Conservation (phyloP, 1,140 invertebrate genomes). For the Macrostomum lignano region DNA sequence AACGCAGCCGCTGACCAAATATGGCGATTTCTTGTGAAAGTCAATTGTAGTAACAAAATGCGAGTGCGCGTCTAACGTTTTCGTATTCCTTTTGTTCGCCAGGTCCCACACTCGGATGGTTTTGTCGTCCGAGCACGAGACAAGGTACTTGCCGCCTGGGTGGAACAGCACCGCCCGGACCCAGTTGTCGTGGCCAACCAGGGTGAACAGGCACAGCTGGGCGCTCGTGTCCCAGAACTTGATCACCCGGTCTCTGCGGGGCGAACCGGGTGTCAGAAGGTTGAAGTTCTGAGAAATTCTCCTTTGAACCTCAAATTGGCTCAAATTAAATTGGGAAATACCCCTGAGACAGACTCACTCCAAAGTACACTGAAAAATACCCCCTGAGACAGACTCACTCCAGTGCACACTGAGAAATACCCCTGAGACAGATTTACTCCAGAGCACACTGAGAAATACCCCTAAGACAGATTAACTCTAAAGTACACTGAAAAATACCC, state of each 20-base stretch:
- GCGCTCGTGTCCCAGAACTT: slow-evolving; percentile 82
- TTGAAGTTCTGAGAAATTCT: too few species aligned
- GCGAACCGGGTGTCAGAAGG: slow-evolving; percentile 47
- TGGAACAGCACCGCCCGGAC: slow-evolving; percentile 76
- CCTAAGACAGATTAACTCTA: too few species aligned
- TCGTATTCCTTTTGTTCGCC: slow-evolving; percentile 58
- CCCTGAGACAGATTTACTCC: too few species aligned
- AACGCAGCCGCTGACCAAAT: slow-evolving; percentile 79
- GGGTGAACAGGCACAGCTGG: slow-evolving; percentile 59
- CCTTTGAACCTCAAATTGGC: too few species aligned
- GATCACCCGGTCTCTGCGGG: slow-evolving; percentile 79
- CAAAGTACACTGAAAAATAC: too few species aligned
- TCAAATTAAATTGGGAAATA: too few species aligned
- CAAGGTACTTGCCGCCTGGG: slow-evolving; percentile 74
- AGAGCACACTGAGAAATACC: too few species aligned
- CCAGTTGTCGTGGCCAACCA: slow-evolving; percentile 92
- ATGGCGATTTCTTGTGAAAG: slow-evolving; percentile 48
- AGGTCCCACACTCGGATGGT: slow-evolving; percentile 85
- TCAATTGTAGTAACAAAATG: slow-evolving; percentile 93
- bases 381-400: too few species aligned
- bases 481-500: too few species aligned
- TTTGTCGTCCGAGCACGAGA: slow-evolving; percentile 87
- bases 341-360: too few species aligned
- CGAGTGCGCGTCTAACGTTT: slow-evolving; percentile 77
- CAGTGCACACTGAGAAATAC: too few species aligned